phyloP scores from a whole-genome alignment of 2,113 vertebrate genomes.

The Phaetusa simplex region DNA sequence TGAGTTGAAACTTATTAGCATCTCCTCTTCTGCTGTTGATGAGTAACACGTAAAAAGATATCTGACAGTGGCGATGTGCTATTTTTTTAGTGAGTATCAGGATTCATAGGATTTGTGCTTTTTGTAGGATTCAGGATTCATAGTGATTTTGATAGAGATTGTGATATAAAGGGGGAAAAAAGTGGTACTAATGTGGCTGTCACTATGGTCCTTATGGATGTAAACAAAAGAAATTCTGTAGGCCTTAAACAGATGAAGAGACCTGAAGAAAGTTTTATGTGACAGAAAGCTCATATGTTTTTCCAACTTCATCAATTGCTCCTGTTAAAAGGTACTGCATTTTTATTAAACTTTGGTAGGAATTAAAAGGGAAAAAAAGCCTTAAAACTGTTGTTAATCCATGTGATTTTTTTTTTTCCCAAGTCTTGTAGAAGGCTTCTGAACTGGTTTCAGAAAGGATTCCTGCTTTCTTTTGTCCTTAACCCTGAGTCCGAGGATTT shows the following conservation, averaged over 20 bases:
- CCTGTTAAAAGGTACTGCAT: background rate
- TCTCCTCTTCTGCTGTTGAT: background rate
- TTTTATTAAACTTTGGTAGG: background rate
- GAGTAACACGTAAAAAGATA: background rate
- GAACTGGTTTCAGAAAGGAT: background rate
- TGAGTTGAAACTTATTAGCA: background rate
- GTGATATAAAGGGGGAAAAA: background rate
- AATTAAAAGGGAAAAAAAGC: background rate
- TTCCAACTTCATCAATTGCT: background rate
- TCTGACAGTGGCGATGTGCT: background rate
- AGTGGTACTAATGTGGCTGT: accelerated
- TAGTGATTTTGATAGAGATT: background rate
- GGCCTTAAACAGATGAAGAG: background rate
- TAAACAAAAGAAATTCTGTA: background rate
- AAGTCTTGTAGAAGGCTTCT: background rate
- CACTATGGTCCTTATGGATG: background rate
- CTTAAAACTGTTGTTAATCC: background rate
- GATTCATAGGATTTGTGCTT: background rate
- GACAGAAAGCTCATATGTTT: background rate
- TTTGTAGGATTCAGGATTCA: background rate
- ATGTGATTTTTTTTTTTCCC: background rate
- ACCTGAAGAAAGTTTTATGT: background rate
- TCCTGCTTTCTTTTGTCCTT: background rate
- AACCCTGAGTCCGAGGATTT: background rate
- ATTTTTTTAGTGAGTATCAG: background rate